phyloP scores from a whole-genome alignment of 2,888 invertebrate genomes.

The Brenthis hecate region DNA sequence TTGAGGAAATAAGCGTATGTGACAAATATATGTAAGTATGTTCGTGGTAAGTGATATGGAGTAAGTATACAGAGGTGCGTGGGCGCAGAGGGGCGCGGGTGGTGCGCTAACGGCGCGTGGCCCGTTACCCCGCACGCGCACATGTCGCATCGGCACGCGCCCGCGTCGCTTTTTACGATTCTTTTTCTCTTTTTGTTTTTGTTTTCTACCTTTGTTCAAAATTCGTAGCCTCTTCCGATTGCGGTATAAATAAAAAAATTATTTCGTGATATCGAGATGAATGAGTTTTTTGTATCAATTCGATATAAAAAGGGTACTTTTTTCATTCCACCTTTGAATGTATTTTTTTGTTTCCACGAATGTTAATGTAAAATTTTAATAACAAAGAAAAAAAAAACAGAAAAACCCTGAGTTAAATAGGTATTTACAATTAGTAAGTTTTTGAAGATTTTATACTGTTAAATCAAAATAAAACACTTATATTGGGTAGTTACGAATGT shows the following conservation, averaged over 20 bases:
- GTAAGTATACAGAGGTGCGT: slow-evolving; percentile 41
- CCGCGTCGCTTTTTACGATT: slow-evolving; percentile 69
- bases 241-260: slow-evolving; percentile 41
- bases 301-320: slow-evolving; percentile 17
- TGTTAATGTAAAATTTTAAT: not conserved
- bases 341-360: not conserved
- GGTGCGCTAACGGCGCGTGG: slow-evolving; percentile 64
- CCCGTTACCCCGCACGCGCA: slow-evolving; percentile 72
- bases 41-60: slow-evolving; percentile 35
- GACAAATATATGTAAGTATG: slow-evolving; percentile 12
- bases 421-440: not conserved
- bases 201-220: slow-evolving; percentile 74
- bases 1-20: slow-evolving; percentile 6
- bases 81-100: slow-evolving; percentile 27
- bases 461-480: slow-evolving; percentile 79
- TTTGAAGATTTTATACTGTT: slow-evolving; percentile 59
- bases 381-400: not conserved
- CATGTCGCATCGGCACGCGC: slow-evolving; percentile 81
- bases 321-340: slow-evolving; percentile 7
- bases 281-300: slow-evolving; percentile 24
- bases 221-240: slow-evolving; percentile 44
- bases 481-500: slow-evolving; percentile 55
- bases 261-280: slow-evolving; percentile 32
- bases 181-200: slow-evolving; percentile 71
- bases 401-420: not conserved